These are phyloP conservation scores for Galago senegalensis DNA, from an alignment of 2,797 vertebrate species.

Conservation along the genomic window DNA sequence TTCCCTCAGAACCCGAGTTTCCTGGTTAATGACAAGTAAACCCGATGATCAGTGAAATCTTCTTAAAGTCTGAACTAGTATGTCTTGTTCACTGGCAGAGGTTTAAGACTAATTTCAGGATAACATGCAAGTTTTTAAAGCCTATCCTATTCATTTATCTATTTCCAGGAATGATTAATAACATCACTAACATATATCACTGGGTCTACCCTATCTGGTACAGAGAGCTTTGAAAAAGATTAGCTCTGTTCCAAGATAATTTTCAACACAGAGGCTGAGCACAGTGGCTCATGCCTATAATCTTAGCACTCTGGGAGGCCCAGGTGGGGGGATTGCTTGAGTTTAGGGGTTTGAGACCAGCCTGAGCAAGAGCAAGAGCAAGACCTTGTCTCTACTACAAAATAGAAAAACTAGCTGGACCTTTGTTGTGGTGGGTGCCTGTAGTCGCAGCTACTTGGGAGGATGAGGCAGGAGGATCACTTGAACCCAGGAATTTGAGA, in stretches of 20 bases:
- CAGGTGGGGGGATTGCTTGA: too few species aligned
- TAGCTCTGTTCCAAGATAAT: not conserved
- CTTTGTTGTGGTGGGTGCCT: too few species aligned
- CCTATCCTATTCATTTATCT: not conserved
- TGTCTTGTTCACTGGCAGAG: not conserved
- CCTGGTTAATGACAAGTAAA: not conserved
- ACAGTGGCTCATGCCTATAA: too few species aligned
- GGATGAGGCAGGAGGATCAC: too few species aligned
- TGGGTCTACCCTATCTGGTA: not conserved
- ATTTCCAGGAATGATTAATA: not conserved
- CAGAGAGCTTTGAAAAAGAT: not conserved
- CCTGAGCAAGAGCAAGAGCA: too few species aligned
- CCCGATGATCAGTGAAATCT: not conserved
- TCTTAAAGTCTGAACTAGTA: not conserved
- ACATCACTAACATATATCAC: not conserved
- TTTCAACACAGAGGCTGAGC: not conserved
- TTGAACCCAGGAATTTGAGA: too few species aligned
- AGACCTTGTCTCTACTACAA: too few species aligned
- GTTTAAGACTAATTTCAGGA: not conserved
- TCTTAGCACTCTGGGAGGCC: too few species aligned
- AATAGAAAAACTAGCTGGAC: too few species aligned
- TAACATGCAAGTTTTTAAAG: not conserved
- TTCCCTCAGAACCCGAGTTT: not conserved
- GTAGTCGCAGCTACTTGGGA: too few species aligned
- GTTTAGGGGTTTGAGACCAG: too few species aligned